Evolutionary conservation across 2,888 invertebrate species (phyloP), one percentile per base, ranked within the genome.

Genomic region (Altica lythri): DNA sequence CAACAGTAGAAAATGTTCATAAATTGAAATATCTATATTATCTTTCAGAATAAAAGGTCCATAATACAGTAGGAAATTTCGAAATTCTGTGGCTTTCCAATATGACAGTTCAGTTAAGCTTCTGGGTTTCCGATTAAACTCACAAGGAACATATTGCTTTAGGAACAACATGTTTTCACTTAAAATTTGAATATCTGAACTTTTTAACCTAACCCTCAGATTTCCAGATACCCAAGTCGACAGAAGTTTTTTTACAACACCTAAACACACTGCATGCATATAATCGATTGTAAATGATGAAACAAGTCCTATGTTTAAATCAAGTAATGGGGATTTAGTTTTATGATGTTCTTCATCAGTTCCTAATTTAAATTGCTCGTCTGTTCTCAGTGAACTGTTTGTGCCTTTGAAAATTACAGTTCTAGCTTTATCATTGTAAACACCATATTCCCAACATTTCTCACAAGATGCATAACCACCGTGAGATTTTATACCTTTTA

Each of bases 401-500:
- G n/a, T n/a, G n/a, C n/a, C n/a, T n/a, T n/a, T n/a, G n/a, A n/a
- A n/a, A n/a, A n/a, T n/a, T n/a, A n/a, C n/a, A n/a, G n/a, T n/a
- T n/a, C n/a, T n/a, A n/a, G n/a, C n/a, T n/a, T n/a, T n/a, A n/a
- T n/a, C n/a, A n/a, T n/a, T n/a, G n/a, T n/a, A n/a, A n/a, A n/a
- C n/a, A n/a, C n/a, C n/a, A n/a, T n/a, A n/a, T n/a, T n/a, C n/a
- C n/a, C n/a, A n/a, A n/a, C n/a, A n/a, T n/a, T n/a, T n/a, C n/a
- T n/a, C n/a, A n/a, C n/a, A n/a, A n/a, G 29, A 29, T 9, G 50
- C 18, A 35, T 50, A 50, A 10, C 50, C 50, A 4, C 50, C 35
- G 25, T 50, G 50, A 32, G 42, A 35, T 43, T 50, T 50, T 18
- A 44, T 43, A 25, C 35, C 17, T 29, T 51, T 51, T n/a, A 38